Percentiles rank a stretch among this genome's conserved stretches.
Conservation (phyloP, 1,140 invertebrate species). For the Ericerus pela region DNA sequence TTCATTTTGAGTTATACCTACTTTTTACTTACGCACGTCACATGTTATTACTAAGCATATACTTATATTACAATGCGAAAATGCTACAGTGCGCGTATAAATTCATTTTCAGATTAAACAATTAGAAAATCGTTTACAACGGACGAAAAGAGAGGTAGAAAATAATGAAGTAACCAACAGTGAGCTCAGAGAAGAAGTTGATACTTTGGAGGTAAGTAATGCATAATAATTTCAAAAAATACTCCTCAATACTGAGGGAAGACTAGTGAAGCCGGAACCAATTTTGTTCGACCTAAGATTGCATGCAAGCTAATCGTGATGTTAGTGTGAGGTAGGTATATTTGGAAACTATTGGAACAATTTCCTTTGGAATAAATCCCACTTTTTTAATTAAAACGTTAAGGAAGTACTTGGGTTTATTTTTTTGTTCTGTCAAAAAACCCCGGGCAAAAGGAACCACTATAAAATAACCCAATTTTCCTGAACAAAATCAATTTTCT, state of each 20-base stretch:
- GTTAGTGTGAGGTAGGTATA: no score
- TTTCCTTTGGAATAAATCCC: no score
- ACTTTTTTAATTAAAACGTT: no score
- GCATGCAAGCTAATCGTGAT: no score
- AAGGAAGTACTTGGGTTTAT: no score
- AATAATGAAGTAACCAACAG: conserved; percentile 26
- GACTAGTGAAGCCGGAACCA: background rate
- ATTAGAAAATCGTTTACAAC: conserved; percentile 21
- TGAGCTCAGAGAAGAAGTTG: conserved; percentile 27
- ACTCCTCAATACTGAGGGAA: background rate
- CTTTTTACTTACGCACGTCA: background rate
- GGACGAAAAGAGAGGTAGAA: conserved; percentile 21
- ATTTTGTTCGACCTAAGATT: no score
- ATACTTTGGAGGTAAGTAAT: conserved; percentile 24
- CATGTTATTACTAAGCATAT: background rate
- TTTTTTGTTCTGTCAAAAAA: no score
- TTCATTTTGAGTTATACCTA: conserved; percentile 7
- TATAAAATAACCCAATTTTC: no score
- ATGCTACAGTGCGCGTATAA: background rate
- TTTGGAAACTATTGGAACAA: no score
- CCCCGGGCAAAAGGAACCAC: no score
- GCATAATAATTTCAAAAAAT: background rate
- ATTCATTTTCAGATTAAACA: conserved; percentile 20
- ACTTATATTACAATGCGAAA: conserved; percentile 2
- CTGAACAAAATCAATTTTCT: no score